A percentile compares a stretch with the other conserved stretches of the same genome.
phyloP scores from a whole-genome alignment of 2,797 vertebrate genomes.

The Amblyraja radiata region DNA sequence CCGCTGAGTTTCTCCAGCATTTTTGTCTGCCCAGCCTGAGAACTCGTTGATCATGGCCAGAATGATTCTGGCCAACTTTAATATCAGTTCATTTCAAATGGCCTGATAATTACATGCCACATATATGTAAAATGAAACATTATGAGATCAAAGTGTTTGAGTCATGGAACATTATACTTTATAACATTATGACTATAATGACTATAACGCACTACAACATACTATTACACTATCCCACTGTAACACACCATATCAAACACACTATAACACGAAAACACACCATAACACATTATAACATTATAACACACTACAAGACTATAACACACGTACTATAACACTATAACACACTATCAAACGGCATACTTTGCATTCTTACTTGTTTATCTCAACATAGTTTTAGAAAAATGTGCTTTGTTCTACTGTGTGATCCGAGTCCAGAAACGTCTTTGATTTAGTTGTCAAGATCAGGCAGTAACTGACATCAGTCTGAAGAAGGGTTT shows the following conservation, averaged over 20 bases:
- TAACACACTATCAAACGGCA: too few species aligned
- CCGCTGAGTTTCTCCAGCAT: too few species aligned
- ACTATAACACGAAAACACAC: too few species aligned
- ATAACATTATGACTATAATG: too few species aligned
- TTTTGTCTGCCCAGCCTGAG: not conserved
- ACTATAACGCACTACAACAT: too few species aligned
- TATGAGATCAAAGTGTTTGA: not conserved
- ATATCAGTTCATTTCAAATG: not conserved
- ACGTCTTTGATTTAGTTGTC: slow-evolving; percentile 99
- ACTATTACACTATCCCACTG: too few species aligned
- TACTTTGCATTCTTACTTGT: too few species aligned
- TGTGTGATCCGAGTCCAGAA: slow-evolving; percentile 75
- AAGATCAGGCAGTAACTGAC: slow-evolving; percentile 98
- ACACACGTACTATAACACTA: too few species aligned
- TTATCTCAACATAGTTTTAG: slow-evolving; percentile 46
- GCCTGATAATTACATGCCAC: not conserved
- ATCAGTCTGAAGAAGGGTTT: too few species aligned
- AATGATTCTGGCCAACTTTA: not conserved
- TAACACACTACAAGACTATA: too few species aligned
- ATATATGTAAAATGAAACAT: not conserved
- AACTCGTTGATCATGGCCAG: not conserved
- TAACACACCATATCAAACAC: too few species aligned
- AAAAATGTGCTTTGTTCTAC: slow-evolving; percentile 87
- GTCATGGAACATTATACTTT: not conserved
- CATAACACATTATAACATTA: too few species aligned